Conservation (phyloP, 2,797 vertebrate species). For the Nannoperca australis region DNA sequence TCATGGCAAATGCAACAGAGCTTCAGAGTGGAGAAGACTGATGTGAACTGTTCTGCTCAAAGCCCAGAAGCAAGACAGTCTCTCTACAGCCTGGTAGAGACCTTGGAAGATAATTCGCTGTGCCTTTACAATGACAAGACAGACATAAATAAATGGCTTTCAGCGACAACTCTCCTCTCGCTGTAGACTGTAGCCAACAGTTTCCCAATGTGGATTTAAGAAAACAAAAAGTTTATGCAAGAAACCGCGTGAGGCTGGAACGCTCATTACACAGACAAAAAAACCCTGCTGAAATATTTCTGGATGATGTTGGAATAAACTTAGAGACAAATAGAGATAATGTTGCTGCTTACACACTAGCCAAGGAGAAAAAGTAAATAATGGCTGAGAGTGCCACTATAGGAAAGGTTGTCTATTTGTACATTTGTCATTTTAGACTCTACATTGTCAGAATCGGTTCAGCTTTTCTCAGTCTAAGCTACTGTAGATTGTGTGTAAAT, state of each 20-base stretch:
- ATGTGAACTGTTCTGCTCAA: conserved; percentile 13
- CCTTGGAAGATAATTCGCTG: conserved; percentile 21
- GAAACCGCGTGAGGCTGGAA: conserved; percentile 40
- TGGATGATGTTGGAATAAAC: conserved; percentile 20
- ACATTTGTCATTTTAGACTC: neutral
- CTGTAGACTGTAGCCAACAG: conserved; percentile 30
- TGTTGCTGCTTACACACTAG: conserved; percentile 16
- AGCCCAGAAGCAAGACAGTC: conserved; percentile 16
- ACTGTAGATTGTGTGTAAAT: neutral
- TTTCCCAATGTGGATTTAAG: conserved; percentile 54
- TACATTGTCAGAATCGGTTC: neutral
- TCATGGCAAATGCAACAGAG: conserved; percentile 27
- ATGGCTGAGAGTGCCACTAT: conserved; percentile 10
- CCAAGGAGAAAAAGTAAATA: neutral
- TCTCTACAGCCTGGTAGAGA: conserved; percentile 23
- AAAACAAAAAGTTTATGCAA: conserved; percentile 36
- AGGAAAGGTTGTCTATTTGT: conserved; percentile 1
- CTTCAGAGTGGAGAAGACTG: conserved; percentile 20
- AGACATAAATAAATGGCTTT: conserved; percentile 41
- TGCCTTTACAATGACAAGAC: conserved; percentile 36
- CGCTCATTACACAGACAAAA: conserved; percentile 46
- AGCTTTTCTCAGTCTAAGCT: neutral
- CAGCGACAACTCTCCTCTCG: conserved; percentile 18
- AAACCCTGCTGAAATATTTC: conserved; percentile 15
- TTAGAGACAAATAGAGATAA: conserved; percentile 1